phyloP scores from a whole-genome alignment of 2,888 invertebrate genomes.

The Brenthis daphne region DNA sequence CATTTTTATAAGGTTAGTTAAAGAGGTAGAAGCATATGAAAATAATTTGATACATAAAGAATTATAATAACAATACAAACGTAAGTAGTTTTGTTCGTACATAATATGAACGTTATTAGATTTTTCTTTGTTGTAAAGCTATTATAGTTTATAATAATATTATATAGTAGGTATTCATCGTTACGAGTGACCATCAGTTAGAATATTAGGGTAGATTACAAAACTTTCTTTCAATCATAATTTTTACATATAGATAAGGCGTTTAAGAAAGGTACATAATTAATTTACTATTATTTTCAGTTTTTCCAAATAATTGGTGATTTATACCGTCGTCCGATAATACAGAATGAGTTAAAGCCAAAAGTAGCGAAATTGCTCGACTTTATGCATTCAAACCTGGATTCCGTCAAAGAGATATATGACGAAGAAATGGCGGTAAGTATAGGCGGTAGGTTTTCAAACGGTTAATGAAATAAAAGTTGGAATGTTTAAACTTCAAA shows the following conservation, averaged over 20 bases:
- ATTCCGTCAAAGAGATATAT: constrained; percentile 84
- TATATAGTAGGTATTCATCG: no score
- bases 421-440: constrained; percentile 80
- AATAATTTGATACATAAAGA: background rate
- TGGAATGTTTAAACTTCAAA: background rate
- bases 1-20: constrained; percentile 69
- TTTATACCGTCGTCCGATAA: constrained; percentile 88
- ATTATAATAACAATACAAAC: background rate
- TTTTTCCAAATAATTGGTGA: constrained; percentile 88
- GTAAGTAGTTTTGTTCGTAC: background rate
- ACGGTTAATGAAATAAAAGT: no score
- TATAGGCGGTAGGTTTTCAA: background rate
- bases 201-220: no score
- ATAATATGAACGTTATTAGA: background rate
- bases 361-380: constrained; percentile 85
- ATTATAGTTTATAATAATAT: no score
- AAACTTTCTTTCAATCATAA: no score
- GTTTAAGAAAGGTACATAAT: background rate
- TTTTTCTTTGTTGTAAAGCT: background rate
- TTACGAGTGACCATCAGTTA: no score
- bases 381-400: constrained; percentile 85
- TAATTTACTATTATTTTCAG: constrained; percentile 61
- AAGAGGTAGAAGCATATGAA: constrained; percentile 3
- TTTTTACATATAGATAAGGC: no score
- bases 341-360: constrained; percentile 86